Evolutionary conservation across 1,140 invertebrate genomes (phyloP), one percentile per base, ranked within the genome.

Genomic region (Sminthurinus signatus): DNA sequence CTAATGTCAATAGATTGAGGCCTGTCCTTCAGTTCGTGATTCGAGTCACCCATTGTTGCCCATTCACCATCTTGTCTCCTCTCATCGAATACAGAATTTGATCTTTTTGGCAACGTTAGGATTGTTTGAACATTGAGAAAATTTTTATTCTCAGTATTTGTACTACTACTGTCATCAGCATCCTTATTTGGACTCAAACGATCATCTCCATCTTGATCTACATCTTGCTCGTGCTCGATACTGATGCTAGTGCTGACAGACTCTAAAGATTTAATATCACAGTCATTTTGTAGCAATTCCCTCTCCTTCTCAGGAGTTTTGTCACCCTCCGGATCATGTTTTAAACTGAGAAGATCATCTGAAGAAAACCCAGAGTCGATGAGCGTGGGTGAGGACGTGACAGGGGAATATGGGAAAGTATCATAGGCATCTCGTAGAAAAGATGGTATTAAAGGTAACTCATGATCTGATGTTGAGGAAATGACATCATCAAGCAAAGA

Each of bases 1-100:
- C 43, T 62, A 17, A 51, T 54, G 51, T 68, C 62, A 43, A 61
- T 31, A 0, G 66, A 68, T 2, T 51, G 32, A 15, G 66, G 58
- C 21, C 66, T 1, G 29, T 39, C 52, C 12, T 62, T 67, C 21
- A 2, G 25, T 17, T 55, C 58, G 5, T 48, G 15, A 48, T 19
- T 19, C 10, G 8, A 8, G 46, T 14, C 10, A 15, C 46, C 46
- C 10, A 8, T 48, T 8, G 10, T 19, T 14, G 4, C 14, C 27
- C 5, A 25, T 10, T 23, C 14, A 5, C 10, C 14, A 8, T 15
- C 15, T 27, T 15, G 5, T n/a, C 23, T 5, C 8, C 27, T 15
- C 3, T n/a, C 50, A 28, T 52, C 27, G 10, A 27, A n/a, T 2
- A 29, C 50, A 28, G 50, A 52, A 29, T n/a, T 52, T 5, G 50